phyloP scores from a whole-genome alignment of 2,888 invertebrate genomes.

The Girardia tigrina region DNA sequence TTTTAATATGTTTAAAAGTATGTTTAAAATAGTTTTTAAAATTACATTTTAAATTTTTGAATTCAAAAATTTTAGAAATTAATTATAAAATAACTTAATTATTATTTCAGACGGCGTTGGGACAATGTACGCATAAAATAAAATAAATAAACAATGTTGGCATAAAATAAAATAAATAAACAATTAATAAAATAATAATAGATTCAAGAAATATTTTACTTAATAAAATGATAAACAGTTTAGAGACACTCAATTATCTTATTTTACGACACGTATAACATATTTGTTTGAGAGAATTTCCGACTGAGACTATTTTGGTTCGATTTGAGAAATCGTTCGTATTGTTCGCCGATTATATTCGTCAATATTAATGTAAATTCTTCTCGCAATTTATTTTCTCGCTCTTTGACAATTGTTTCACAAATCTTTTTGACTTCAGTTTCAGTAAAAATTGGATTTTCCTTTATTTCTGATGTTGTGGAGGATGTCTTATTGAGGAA shows the following conservation, averaged over 20 bases:
- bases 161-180: too few relatives aligned
- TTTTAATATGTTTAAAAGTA: too few relatives aligned
- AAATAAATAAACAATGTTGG: too few relatives aligned
- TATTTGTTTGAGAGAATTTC: not conserved
- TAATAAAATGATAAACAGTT: not conserved
- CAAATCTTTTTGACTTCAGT: not conserved
- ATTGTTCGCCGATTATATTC: not conserved
- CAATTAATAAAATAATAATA: not conserved
- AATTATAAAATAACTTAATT: too few relatives aligned
- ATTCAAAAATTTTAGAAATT: too few relatives aligned
- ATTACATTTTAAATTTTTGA: too few relatives aligned
- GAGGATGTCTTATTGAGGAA: not conserved
- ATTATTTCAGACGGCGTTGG: too few relatives aligned
- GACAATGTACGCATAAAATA: too few relatives aligned
- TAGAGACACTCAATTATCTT: too few relatives aligned
- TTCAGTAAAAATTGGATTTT: not conserved
- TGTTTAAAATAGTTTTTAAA: too few relatives aligned
- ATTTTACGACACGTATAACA: not conserved
- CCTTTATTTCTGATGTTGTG: not conserved
- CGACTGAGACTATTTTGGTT: not conserved
- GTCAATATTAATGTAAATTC: constrained; percentile 10
- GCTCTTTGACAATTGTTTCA: constrained; percentile 4
- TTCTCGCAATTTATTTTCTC: not conserved
- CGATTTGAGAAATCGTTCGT: not conserved
- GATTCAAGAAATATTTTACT: not conserved